These are phyloP conservation scores for Pangasius mekongensis DNA, from an alignment of 2,797 vertebrate species.

Conservation along the genomic window DNA sequence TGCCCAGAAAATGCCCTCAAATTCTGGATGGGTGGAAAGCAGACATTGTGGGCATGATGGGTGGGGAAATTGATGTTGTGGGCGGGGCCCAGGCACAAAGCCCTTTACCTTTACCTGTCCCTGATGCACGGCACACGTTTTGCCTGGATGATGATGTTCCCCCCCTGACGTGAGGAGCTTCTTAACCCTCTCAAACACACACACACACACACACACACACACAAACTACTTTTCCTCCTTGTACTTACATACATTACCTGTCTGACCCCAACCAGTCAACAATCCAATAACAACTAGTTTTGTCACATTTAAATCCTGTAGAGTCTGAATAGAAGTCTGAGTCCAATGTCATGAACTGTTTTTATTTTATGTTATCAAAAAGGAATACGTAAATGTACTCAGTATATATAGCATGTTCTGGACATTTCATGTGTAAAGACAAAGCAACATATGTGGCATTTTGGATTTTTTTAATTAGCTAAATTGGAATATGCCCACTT, in stretches of 20 bases:
- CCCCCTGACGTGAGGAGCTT: constrained; percentile 74
- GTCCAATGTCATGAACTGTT: neutral
- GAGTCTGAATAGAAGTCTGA: neutral
- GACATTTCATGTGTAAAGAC: neutral
- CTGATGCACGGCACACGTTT: constrained; percentile 64
- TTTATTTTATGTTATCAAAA: neutral
- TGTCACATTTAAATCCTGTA: neutral
- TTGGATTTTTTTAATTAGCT: neutral
- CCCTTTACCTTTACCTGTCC: constrained; percentile 48
- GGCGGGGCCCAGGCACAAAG: constrained; percentile 60
- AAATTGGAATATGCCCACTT: neutral
- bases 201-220: constrained; percentile 10
- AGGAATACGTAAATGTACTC: neutral
- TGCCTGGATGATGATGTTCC: constrained; percentile 76
- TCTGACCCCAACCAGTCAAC: neutral
- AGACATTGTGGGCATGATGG: constrained; percentile 54
- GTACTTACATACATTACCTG: neutral
- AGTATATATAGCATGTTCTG: neutral
- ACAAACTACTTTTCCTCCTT: neutral
- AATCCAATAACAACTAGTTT: neutral
- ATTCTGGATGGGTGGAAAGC: constrained; percentile 58
- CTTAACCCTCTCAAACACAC: constrained; percentile 20
- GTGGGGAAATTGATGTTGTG: constrained; percentile 48
- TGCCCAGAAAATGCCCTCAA: constrained; percentile 48
- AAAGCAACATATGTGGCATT: neutral